Base-by-base conservation (phyloP, 2,113 vertebrate species). In the Oplegnathus fasciatus region DNA sequence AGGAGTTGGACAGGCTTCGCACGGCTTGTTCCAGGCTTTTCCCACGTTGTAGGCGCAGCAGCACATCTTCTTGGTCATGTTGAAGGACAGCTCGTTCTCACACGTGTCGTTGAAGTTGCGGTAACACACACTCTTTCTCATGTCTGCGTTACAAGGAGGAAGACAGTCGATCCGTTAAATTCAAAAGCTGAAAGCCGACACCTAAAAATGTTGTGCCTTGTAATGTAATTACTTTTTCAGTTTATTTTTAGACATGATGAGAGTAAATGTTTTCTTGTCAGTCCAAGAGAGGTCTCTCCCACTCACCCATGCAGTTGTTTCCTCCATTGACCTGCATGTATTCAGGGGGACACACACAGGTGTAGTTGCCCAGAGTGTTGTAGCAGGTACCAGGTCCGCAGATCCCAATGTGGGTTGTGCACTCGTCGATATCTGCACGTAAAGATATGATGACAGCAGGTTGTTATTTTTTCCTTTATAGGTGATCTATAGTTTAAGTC, bases 291-390 rank as follows among this genome's bases (percentile, higher is more conserved):
- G 0, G 20, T 54, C 6, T 82, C n/a, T 62, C 14, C 28, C 22
- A 77, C 95, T 2, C 95, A 98, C 98, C 97, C 97, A 98, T 97
- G 93, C 97, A 99, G 94, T 97, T 97, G 93, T 97, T 97, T 54
- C 97, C 97, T 80, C 97, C 97, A 0, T 97, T 98, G 94, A 97
- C 97, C 86, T 97, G 98, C 97, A 99, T 98, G 94, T 98, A 99
- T 78, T 98, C 98, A 0, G 96, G 96, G 0, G 98, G 98, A 78
- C 97, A 98, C 80, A 98, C 97, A 0, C 98, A 99, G 9, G 97
- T 99, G 94, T 98, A 98, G 95, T 97, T 98, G 75, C 98, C 97
- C 24, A 97, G 90, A 20, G 97, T 98, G 95, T 99, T 99, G 94
- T 98, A 98, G 93, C 98, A 98, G 71, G 97, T 98, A 9, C 97